These are phyloP conservation scores for Sinocyclocheilus maitianheensis DNA, from an alignment of 2,113 vertebrate species.

Conservation along the genomic window DNA sequence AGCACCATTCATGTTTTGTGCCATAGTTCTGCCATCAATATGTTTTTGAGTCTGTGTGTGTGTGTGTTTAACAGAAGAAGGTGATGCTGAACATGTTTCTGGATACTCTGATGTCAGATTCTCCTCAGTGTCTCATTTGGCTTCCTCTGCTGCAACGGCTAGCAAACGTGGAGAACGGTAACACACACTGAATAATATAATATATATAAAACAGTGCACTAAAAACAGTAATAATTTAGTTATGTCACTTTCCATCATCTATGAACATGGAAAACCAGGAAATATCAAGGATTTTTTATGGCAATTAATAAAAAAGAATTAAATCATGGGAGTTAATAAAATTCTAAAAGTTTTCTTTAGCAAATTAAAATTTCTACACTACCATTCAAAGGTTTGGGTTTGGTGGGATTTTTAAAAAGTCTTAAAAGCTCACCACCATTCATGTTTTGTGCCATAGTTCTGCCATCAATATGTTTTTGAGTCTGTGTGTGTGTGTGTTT, in stretches of 20 bases:
- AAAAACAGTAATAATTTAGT: too few species aligned
- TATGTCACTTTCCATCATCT: too few species aligned
- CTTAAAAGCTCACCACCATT: too few species aligned
- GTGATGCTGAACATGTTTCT: slow-evolving; percentile 92
- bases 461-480: not conserved
- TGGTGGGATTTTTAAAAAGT: too few species aligned
- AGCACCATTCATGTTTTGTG: not conserved
- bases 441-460: not conserved
- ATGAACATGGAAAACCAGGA: too few species aligned
- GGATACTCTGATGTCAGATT: slow-evolving; percentile 84
- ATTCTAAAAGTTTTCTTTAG: too few species aligned
- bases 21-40: not conserved
- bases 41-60: slow-evolving; percentile 40
- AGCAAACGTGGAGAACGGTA: slow-evolving; percentile 92
- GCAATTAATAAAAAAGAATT: too few species aligned
- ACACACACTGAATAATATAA: slow-evolving; percentile 10
- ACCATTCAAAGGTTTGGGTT: too few species aligned
- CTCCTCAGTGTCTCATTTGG: slow-evolving; percentile 96
- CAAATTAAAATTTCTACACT: too few species aligned
- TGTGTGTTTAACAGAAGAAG: slow-evolving; percentile 81
- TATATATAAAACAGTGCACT: too few species aligned
- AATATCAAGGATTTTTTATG: too few species aligned
- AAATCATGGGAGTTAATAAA: too few species aligned
- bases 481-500: slow-evolving; percentile 54
- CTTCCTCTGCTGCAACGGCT: slow-evolving; percentile 93